Conservation (phyloP, 2,888 invertebrate species). For the Andricus curvator region DNA sequence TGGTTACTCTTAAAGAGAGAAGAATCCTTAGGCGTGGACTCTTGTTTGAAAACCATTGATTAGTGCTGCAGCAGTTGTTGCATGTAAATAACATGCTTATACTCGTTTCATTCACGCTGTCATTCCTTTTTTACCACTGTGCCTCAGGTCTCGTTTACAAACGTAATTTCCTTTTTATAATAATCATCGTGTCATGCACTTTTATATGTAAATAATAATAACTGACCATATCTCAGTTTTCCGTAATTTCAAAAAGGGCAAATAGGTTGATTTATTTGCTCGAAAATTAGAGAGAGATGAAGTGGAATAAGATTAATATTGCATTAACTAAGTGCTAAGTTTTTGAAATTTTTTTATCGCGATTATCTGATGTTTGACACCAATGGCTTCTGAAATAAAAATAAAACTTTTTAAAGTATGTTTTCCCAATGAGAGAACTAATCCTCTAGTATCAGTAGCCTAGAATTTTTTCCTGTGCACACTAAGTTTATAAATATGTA, state of each 20-base stretch:
- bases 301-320: no score
- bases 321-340: no score
- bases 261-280: background rate
- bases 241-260: background rate
- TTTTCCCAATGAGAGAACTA: no score
- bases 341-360: no score
- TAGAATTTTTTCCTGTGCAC: no score
- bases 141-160: conserved; percentile 4
- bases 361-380: no score
- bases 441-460: no score
- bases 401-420: no score
- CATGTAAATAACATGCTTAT: conserved; percentile 26
- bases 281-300: no score
- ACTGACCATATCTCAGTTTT: background rate
- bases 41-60: conserved; percentile 28
- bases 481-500: no score
- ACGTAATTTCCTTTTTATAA: conserved; percentile 17
- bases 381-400: no score
- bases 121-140: background rate
- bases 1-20: background rate
- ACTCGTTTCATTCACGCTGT: conserved; percentile 13
- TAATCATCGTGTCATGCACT: background rate
- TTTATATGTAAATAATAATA: background rate
- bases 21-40: background rate
- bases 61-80: conserved; percentile 13